Percentiles rank a stretch among this genome's conserved stretches.
phyloP scores from a whole-genome alignment of 2,888 invertebrate genomes.

The Parascotia fuliginaria region DNA sequence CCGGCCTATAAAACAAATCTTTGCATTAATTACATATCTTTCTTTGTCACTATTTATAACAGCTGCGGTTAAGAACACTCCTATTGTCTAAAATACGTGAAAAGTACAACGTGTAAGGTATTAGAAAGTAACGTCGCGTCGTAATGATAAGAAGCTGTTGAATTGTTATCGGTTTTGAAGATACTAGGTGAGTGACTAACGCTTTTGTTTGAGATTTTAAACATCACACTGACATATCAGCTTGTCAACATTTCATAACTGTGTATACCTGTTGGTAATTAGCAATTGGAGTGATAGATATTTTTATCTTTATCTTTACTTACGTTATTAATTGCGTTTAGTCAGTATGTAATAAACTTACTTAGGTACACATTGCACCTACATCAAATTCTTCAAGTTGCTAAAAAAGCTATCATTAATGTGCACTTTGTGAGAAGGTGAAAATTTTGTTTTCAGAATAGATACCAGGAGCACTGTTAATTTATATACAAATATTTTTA shows the following conservation, averaged over 20 bases:
- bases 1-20: conserved; percentile 57
- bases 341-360: no score
- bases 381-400: no score
- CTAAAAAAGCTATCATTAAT: no score
- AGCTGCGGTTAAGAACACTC: conserved; percentile 63
- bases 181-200: conserved; percentile 44
- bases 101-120: conserved; percentile 58
- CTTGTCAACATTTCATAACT: background rate
- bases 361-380: no score
- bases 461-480: no score
- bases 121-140: conserved; percentile 55
- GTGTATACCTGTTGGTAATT: background rate
- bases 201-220: conserved; percentile 26
- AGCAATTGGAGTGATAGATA: background rate
- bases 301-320: background rate
- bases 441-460: no score
- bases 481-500: no score
- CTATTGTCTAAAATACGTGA: conserved; percentile 61
- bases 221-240: conserved; percentile 17
- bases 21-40: conserved; percentile 63
- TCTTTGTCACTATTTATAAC: conserved; percentile 63
- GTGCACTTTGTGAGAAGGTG: no score
- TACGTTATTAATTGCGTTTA: no score
- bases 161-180: conserved; percentile 26
- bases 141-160: conserved; percentile 50